phyloP scores from a whole-genome alignment of 2,888 invertebrate species.

The Chironomus riparius region DNA sequence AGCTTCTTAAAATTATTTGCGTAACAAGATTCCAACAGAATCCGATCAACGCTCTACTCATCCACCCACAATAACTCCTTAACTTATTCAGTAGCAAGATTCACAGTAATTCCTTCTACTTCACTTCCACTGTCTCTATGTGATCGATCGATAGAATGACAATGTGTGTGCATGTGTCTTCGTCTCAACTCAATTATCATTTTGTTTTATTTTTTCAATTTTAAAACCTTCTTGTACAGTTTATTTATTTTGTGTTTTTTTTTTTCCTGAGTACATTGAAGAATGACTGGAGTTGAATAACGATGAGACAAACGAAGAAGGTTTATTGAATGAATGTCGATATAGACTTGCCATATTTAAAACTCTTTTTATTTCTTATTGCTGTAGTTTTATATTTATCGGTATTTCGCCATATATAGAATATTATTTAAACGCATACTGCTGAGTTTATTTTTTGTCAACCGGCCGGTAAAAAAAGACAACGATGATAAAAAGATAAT shows the following conservation, averaged over 20 bases:
- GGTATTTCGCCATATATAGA: slow-evolving; percentile 1
- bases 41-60: too few species aligned
- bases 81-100: neutral
- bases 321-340: neutral
- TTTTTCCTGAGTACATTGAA: neutral
- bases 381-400: neutral
- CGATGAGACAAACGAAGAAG: neutral
- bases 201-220: too few species aligned
- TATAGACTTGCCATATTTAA: slow-evolving; percentile 17
- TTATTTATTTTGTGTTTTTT: neutral
- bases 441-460: neutral
- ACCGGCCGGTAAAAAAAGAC: neutral
- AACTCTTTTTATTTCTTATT: neutral
- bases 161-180: neutral
- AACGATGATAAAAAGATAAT: neutral
- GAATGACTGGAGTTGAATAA: slow-evolving; percentile 16
- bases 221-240: neutral
- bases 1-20: too few species aligned
- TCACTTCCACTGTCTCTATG: neutral
- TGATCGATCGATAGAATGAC: slow-evolving; percentile 8
- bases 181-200: slow-evolving; percentile 11
- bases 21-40: too few species aligned
- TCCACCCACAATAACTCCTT: too few species aligned
- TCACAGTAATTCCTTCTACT: neutral
- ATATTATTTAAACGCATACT: neutral